phyloP scores from a whole-genome alignment of 2,797 vertebrate genomes.

The Schizothorax lantsangensis region DNA sequence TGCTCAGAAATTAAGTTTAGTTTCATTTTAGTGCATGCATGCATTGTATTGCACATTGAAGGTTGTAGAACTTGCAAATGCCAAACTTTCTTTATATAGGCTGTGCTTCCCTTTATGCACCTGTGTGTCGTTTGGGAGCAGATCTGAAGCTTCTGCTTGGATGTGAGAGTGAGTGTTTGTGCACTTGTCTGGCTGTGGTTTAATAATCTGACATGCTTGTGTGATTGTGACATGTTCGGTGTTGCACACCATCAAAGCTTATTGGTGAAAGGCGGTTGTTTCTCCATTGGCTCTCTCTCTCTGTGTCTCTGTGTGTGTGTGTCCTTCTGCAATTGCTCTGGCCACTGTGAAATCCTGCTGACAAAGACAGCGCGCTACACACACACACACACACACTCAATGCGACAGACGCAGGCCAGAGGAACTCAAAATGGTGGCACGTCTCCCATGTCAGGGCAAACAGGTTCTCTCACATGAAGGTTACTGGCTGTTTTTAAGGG shows the following conservation, averaged over 20 bases:
- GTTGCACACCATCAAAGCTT: constrained; percentile 14
- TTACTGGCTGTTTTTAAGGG: constrained; percentile 66
- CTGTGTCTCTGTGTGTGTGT: constrained; percentile 40
- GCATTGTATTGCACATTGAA: neutral
- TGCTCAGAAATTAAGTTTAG: neutral
- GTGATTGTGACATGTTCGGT: neutral
- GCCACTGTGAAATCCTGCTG: constrained; percentile 84
- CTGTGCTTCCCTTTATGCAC: neutral
- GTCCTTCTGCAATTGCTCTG: constrained; percentile 78
- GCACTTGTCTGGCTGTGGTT: neutral
- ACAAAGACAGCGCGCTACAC: constrained; percentile 76
- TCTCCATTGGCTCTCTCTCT: neutral
- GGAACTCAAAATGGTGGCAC: constrained; percentile 86
- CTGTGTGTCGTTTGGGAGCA: constrained; percentile 3
- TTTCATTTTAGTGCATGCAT: neutral
- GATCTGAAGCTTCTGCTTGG: constrained; percentile 43
- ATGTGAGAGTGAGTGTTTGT: neutral
- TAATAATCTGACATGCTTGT: neutral
- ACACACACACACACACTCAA: constrained; percentile 80
- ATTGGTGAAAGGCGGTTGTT: constrained; percentile 49
- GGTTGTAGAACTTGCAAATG: neutral
- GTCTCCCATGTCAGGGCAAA: constrained; percentile 78
- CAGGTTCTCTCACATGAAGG: constrained; percentile 78
- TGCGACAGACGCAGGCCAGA: constrained; percentile 80
- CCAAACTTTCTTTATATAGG: neutral